Evolutionary conservation across 1,140 invertebrate species (phyloP).

Genomic region (Calephelis nemesis): DNA sequence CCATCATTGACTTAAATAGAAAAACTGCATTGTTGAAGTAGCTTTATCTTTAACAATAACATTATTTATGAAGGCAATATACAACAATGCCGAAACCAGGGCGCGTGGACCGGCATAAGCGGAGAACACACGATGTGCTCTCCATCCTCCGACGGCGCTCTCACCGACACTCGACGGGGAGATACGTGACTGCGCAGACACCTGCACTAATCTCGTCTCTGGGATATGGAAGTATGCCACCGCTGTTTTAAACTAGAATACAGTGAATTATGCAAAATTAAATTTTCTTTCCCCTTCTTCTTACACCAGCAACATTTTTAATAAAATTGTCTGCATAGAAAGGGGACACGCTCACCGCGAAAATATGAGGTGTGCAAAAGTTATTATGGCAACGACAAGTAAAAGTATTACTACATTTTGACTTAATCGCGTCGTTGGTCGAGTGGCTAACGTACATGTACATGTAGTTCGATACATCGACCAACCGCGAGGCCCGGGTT

Average conservation of each 20-base stretch:
- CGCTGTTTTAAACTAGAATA: not conserved
- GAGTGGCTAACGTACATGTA: no score
- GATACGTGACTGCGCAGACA: conserved; percentile 66
- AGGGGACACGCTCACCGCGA: no score
- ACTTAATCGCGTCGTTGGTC: no score
- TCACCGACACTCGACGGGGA: conserved; percentile 48
- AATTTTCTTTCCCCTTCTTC: not conserved
- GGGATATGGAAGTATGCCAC: not conserved
- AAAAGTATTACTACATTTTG: no score
- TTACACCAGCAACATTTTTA: not conserved
- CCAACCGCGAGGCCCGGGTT: no score
- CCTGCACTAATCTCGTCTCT: conserved; percentile 48
- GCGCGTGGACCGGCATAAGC: conserved; percentile 58
- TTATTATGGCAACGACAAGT: no score
- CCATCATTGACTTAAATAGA: no score
- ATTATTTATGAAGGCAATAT: conserved; percentile 14
- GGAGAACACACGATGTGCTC: conserved; percentile 26
- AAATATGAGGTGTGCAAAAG: no score
- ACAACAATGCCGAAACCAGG: conserved; percentile 23
- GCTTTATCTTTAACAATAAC: not conserved
- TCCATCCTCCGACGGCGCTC: conserved; percentile 32
- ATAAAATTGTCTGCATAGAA: no score
- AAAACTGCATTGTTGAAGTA: not conserved
- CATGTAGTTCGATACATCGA: no score
- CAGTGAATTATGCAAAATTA: not conserved